Percentiles rank a stretch among this genome's conserved stretches.
phyloP scores from a whole-genome alignment of 2,888 invertebrate genomes.

The Eupithecia vulgata region DNA sequence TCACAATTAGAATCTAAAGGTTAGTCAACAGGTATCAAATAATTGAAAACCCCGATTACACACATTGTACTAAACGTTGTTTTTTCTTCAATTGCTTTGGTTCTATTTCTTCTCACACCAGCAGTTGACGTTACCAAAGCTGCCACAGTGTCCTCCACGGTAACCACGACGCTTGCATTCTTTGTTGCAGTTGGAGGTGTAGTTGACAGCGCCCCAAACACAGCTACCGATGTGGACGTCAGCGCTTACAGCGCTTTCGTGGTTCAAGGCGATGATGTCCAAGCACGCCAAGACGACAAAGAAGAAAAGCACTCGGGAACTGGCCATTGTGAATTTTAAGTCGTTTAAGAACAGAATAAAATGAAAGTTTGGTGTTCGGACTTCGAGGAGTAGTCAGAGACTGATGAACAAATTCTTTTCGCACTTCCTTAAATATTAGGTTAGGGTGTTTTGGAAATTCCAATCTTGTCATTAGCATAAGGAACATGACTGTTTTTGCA shows the following conservation, averaged over 20 bases:
- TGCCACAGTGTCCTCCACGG: slow-evolving; percentile 50
- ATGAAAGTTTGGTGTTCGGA: background rate
- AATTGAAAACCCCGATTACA: background rate
- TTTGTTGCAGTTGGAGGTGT: slow-evolving; percentile 49
- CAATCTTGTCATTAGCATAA: slow-evolving; percentile 3
- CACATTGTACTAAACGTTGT: background rate
- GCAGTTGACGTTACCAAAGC: slow-evolving; percentile 37
- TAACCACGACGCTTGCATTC: slow-evolving; percentile 50
- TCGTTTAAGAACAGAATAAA: background rate
- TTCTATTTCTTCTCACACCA: slow-evolving; percentile 31
- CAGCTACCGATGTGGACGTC: slow-evolving; percentile 51
- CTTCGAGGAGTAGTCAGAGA: background rate
- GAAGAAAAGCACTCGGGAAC: slow-evolving; percentile 29
- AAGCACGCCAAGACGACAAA: slow-evolving; percentile 49
- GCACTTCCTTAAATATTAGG: slow-evolving; percentile 4
- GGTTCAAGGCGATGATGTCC: slow-evolving; percentile 22
- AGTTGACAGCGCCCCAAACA: slow-evolving; percentile 53
- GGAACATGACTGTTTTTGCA: background rate
- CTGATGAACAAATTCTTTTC: background rate
- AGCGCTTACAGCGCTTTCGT: slow-evolving; percentile 44
- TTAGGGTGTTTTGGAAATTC: slow-evolving; percentile 6
- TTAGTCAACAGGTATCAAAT: background rate
- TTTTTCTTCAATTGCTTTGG: background rate
- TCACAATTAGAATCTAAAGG: background rate
- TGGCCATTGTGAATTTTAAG: slow-evolving; percentile 5